A percentile compares a stretch with the other conserved stretches of the same genome.
These are phyloP conservation scores for Melanargia galathea DNA, from an alignment of 2,888 invertebrate species.

Conservation along the genomic window DNA sequence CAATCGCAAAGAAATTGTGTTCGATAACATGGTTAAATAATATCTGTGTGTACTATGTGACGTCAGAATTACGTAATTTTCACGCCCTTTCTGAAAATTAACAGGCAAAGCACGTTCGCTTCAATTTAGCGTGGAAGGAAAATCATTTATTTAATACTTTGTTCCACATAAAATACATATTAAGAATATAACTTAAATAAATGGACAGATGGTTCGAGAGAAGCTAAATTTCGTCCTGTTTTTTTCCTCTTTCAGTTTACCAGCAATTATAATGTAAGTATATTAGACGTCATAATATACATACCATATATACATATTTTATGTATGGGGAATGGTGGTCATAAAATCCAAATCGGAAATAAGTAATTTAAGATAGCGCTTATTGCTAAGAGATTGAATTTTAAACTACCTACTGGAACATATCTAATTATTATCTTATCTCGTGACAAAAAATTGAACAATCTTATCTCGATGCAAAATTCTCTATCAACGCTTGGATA, in stretches of 20 bases:
- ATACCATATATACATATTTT: no score
- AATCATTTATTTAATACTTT: not conserved
- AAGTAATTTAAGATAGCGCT: conserved; percentile 8
- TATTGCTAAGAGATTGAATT: not conserved
- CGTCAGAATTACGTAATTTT: no score
- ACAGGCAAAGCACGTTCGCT: not conserved
- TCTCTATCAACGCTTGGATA: conserved; percentile 11
- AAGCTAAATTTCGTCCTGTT: no score
- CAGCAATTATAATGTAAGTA: no score
- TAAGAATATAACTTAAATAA: no score
- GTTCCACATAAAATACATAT: no score
- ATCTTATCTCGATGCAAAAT: not conserved
- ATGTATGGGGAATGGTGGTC: not conserved
- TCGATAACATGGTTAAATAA: no score
- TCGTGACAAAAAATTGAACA: not conserved
- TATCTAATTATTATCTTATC: conserved; percentile 8
- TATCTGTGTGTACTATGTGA: no score
- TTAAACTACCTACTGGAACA: not conserved
- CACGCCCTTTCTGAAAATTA: no score
- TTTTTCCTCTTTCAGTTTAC: no score
- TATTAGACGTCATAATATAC: not conserved
- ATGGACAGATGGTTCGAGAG: no score
- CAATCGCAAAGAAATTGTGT: no score
- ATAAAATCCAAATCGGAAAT: conserved; percentile 14
- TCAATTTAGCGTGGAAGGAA: not conserved